phyloP scores from a whole-genome alignment of 2,113 vertebrate species.

The Epinephelus moara region DNA sequence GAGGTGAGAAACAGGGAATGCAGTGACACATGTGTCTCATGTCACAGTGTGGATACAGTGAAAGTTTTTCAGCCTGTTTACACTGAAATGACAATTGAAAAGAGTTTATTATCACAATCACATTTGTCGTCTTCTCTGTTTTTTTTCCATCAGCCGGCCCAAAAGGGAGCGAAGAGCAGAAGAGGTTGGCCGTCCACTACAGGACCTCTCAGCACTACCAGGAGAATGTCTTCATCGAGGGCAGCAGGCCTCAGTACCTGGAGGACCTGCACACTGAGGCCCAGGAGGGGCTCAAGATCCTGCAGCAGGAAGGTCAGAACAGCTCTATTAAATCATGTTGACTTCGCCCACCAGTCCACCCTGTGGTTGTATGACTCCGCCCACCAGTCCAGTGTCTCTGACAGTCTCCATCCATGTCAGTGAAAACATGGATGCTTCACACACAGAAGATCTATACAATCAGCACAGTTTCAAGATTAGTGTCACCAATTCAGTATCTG shows the following conservation, averaged over 20 bases:
- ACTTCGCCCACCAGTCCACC: too few species aligned
- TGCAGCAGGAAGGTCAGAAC: conserved; percentile 90
- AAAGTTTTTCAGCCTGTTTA: not conserved
- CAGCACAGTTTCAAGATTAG: too few species aligned
- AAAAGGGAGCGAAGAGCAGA: conserved; percentile 86
- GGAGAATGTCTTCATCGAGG: conserved; percentile 96
- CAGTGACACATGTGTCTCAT: too few species aligned
- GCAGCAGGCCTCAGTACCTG: conserved; percentile 89
- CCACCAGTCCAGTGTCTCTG: too few species aligned
- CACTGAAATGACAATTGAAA: not conserved
- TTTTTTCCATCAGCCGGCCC: conserved; percentile 70
- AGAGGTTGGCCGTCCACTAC: conserved; percentile 86
- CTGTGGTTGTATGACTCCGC: too few species aligned
- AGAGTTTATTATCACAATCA: not conserved
- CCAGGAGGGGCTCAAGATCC: conserved; percentile 92
- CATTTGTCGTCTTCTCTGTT: not conserved
- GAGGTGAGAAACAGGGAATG: too few species aligned
- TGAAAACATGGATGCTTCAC: too few species aligned
- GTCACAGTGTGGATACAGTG: too few species aligned
- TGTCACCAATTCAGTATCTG: too few species aligned
- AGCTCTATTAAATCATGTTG: not conserved
- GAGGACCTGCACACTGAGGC: conserved; percentile 95
- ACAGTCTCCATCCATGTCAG: too few species aligned
- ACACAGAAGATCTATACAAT: too few species aligned
- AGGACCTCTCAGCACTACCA: conserved; percentile 85